A percentile compares a stretch with the other conserved stretches of the same genome.
Conservation (phyloP, 2,797 vertebrate species). For the Eupleurogrammus muticus region DNA sequence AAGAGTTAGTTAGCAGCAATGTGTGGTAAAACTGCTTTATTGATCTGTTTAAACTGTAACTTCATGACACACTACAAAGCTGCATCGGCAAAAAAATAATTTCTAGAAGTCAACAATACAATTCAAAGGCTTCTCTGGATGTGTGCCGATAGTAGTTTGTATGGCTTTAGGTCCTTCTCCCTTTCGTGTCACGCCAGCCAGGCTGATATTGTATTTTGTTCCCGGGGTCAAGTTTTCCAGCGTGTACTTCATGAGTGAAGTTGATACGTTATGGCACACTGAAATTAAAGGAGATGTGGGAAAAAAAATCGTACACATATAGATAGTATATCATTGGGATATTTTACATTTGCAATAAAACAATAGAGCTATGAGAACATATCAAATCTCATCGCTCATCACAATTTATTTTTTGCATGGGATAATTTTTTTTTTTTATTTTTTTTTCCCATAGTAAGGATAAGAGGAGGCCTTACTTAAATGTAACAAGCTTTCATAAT, state of each 20-base stretch:
- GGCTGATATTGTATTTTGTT: conserved; percentile 65
- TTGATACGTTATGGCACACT: conserved; percentile 65
- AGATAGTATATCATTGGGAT: neutral
- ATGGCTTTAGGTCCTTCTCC: conserved; percentile 65
- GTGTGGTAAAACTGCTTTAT: neutral
- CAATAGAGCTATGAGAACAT: neutral
- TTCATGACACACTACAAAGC: neutral
- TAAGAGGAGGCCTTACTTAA: too few relatives aligned
- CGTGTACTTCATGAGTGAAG: conserved; percentile 27
- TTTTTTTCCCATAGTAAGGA: too few relatives aligned
- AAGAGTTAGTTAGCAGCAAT: neutral
- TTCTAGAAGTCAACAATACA: conserved; percentile 43
- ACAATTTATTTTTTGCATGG: too few relatives aligned
- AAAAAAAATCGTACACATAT: neutral
- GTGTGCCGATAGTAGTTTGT: conserved; percentile 18
- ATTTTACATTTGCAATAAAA: neutral
- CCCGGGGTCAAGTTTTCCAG: conserved; percentile 63
- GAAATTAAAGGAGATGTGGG: conserved; percentile 22
- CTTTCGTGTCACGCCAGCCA: conserved; percentile 61
- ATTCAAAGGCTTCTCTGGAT: conserved; percentile 27
- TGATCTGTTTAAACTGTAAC: neutral
- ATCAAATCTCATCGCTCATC: too few relatives aligned
- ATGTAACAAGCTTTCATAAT: too few relatives aligned
- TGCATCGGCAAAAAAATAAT: neutral
- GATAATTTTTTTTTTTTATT: too few relatives aligned